Evolutionary conservation across 2,888 invertebrate species (phyloP), one percentile per base, ranked within the genome.

Genomic region (Pseudococcus viburni): DNA sequence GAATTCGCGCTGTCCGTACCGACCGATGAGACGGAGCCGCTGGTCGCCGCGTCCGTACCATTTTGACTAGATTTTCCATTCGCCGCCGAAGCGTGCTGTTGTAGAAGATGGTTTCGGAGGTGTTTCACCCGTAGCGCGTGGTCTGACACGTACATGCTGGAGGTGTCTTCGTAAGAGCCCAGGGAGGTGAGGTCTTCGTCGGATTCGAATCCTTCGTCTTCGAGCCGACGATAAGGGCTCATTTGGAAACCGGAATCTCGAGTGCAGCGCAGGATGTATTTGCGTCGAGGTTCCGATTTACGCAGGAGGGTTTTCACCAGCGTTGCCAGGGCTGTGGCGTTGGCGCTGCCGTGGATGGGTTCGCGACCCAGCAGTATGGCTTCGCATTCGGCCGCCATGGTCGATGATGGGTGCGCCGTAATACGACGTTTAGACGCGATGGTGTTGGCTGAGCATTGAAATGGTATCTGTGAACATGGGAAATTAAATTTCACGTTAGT

Each of bases 151-250:
- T 90, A 90, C 59, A 90, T 90, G 17, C 90, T 89, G 77, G 89
- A 89, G 15, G 89, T 89, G 51, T 90, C 90, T 33, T 90, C 90
- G 87, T 89, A 90, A 15, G 89, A 89, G n/a, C 90, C 89, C 22
- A 90, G 86, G 26, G 90, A 90, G 8, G 89, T 90, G 88, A 91
- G 91, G 90, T 91, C 92, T 51, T 89, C 91, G 89, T 92, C 92
- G 90, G 92, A 92, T 90, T 91, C 91, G 89, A 92, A 92, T 91
- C 90, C 90, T 77, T 90, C 90, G 89, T 90, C 90, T 59, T 90
- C 90, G 8, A 86, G 89, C 12, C 87, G 85, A 4, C 89, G 89
- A 39, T 88, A 86, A 22, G 89, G 89, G 19, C 85, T 88, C 51
- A 89, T 89, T 22, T 89, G 88, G 48, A 89, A 51, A 1, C 89